These are phyloP conservation scores for Tolypeutes matacus DNA, from an alignment of 2,797 vertebrate species.

Conservation along the genomic window DNA sequence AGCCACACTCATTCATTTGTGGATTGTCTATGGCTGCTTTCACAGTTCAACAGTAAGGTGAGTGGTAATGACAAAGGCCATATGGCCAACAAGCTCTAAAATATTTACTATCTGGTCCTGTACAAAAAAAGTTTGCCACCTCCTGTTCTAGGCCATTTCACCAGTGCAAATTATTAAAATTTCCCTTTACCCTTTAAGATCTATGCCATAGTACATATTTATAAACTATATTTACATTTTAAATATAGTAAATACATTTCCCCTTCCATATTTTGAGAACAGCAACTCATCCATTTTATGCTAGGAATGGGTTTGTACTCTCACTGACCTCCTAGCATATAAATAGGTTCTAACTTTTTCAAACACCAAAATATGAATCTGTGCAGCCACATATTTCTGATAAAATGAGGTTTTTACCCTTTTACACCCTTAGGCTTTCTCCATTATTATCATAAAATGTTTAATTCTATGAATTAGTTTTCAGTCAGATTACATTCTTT, in stretches of 20 bases:
- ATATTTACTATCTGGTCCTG: background rate
- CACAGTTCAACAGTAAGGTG: background rate
- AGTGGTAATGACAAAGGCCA: background rate
- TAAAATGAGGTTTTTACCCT: background rate
- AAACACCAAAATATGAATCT: conserved; percentile 55
- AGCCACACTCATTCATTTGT: background rate
- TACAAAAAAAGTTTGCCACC: background rate
- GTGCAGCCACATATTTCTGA: conserved; percentile 4
- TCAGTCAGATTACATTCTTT: background rate
- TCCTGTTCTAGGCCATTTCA: background rate
- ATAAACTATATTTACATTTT: background rate
- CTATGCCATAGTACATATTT: background rate
- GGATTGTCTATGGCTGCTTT: background rate
- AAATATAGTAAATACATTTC: background rate
- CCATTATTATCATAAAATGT: background rate
- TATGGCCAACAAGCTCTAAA: background rate
- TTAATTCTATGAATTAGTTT: conserved; percentile 54
- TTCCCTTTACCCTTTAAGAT: background rate
- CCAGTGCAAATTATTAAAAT: background rate
- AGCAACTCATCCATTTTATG: conserved; percentile 7
- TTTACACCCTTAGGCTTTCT: conserved; percentile 7
- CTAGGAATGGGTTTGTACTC: conserved; percentile 28
- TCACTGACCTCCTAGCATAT: background rate
- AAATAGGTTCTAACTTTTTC: conserved; percentile 58
- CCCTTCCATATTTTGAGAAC: background rate